Percentiles rank a stretch among this genome's conserved stretches.
phyloP scores from a whole-genome alignment of 2,888 invertebrate species.

The Nemurella pictetii region DNA sequence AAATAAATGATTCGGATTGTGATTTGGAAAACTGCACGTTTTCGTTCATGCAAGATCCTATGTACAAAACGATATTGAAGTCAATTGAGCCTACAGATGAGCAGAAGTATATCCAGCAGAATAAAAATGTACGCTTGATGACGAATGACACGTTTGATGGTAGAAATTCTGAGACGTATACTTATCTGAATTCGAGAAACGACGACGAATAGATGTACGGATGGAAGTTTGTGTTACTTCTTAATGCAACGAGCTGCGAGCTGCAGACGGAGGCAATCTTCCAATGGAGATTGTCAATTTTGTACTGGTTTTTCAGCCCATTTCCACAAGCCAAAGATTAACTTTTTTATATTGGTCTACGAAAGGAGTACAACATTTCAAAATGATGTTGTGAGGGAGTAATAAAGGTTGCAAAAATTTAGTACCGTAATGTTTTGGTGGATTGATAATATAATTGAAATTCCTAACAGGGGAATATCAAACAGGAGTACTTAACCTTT shows the following conservation, averaged over 20 bases:
- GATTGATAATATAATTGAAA: background rate
- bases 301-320: background rate
- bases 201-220: background rate
- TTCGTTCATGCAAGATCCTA: constrained; percentile 7
- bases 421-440: background rate
- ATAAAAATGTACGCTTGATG: constrained; percentile 3
- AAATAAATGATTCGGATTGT: background rate
- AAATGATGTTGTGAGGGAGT: background rate
- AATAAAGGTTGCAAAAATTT: background rate
- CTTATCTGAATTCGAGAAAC: background rate
- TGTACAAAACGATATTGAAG: constrained; percentile 1
- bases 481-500: background rate
- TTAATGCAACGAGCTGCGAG: background rate
- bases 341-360: background rate
- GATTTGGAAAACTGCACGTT: background rate
- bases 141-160: background rate
- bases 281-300: no score
- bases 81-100: background rate
- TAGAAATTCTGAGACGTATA: background rate
- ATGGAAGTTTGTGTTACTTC: background rate
- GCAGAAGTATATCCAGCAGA: background rate
- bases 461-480: background rate
- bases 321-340: background rate
- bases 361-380: background rate
- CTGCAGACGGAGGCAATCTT: no score